Conservation (phyloP, 2,113 vertebrate genomes). For the Mirza zaza region DNA sequence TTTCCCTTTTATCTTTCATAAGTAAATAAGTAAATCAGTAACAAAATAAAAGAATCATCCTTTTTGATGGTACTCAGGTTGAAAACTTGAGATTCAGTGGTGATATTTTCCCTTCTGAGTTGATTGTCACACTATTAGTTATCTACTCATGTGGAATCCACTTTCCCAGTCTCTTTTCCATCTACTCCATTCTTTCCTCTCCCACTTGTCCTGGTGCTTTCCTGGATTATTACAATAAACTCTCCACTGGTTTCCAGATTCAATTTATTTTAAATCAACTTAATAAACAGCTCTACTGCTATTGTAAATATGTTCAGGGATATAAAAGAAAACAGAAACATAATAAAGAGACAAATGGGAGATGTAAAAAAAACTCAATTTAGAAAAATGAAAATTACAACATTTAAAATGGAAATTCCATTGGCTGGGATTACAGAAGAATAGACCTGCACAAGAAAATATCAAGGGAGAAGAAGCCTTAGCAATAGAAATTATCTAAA, state of each 20-base stretch:
- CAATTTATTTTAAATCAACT: neutral
- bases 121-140: neutral
- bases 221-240: constrained; percentile 10
- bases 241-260: neutral
- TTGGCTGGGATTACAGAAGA: neutral
- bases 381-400: neutral
- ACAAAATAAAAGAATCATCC: neutral
- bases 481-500: neutral
- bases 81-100: neutral
- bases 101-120: neutral
- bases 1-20: neutral
- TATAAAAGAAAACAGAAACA: neutral
- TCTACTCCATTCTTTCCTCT: neutral
- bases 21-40: neutral
- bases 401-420: neutral
- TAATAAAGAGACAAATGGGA: neutral
- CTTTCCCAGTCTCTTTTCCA: neutral
- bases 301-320: neutral
- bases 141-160: neutral
- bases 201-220: neutral
- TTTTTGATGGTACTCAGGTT: neutral
- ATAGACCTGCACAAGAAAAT: neutral
- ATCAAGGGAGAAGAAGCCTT: neutral
- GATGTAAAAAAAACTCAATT: neutral
- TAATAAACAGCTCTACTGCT: neutral